phyloP scores from a whole-genome alignment of 2,888 invertebrate species.

The Melieria picta region DNA sequence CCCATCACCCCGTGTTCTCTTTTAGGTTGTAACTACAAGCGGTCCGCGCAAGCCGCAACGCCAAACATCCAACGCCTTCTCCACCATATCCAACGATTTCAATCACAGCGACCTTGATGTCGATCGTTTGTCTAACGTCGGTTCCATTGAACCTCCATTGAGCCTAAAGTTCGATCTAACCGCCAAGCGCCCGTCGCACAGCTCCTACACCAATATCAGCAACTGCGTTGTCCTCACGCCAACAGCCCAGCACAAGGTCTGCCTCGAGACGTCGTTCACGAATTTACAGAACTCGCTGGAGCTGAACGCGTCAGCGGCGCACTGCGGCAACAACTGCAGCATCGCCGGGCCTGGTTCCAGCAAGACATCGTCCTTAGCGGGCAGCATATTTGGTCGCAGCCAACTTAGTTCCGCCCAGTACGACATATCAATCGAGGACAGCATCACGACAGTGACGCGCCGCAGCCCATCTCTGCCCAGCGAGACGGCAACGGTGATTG shows the following conservation, averaged over 20 bases:
- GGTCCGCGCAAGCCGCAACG: conserved; percentile 84
- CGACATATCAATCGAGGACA: conserved; percentile 65
- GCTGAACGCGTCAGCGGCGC: conserved; percentile 35
- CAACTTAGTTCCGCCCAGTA: conserved; percentile 66
- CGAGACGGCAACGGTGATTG: conserved; percentile 59
- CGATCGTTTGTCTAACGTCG: conserved; percentile 53
- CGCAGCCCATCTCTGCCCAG: conserved; percentile 62
- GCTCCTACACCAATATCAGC: conserved; percentile 67
- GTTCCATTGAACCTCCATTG: conserved; percentile 8
- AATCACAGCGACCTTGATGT: conserved; percentile 36
- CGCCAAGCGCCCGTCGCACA: conserved; percentile 62
- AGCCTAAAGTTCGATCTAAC: conserved; percentile 10
- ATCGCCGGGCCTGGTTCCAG: conserved; percentile 52
- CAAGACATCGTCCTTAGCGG: conserved; percentile 63
- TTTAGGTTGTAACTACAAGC: conserved; percentile 79
- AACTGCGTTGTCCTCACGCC: conserved; percentile 66
- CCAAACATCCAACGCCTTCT: conserved; percentile 65
- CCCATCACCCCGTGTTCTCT: conserved; percentile 31
- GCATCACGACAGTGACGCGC: conserved; percentile 54
- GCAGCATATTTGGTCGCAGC: conserved; percentile 63
- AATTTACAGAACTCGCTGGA: conserved; percentile 71
- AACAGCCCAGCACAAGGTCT: conserved; percentile 70
- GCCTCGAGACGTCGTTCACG: conserved; percentile 81
- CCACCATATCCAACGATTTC: conserved; percentile 62
- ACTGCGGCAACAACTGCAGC: conserved; percentile 27